phyloP scores from a whole-genome alignment of 2,888 invertebrate genomes.

The Nemotelus nigrinus region DNA sequence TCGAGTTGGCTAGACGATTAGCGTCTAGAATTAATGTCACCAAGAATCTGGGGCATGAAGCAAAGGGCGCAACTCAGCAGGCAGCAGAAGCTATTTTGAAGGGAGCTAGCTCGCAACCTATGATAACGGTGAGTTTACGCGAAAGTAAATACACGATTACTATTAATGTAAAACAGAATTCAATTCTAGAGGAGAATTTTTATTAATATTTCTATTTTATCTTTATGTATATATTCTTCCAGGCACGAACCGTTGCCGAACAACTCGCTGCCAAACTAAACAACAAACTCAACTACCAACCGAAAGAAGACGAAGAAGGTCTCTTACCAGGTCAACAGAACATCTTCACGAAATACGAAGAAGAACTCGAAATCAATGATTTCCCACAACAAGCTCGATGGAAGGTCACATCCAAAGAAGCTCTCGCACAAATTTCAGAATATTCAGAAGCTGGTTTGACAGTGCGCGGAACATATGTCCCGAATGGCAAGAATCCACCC shows the following conservation, averaged over 20 bases:
- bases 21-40: constrained; percentile 91
- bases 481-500: constrained; percentile 86
- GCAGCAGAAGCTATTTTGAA: constrained; percentile 93
- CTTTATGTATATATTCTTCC: constrained; percentile 46
- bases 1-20: constrained; percentile 86
- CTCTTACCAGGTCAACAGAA: constrained; percentile 76
- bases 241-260: constrained; percentile 95
- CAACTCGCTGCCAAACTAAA: constrained; percentile 97
- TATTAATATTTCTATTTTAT: constrained; percentile 2
- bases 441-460: constrained; percentile 99
- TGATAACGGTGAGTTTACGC: constrained; percentile 74
- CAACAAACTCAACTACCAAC: constrained; percentile 96
- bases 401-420: constrained; percentile 98
- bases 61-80: constrained; percentile 89
- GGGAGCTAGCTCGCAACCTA: constrained; percentile 79
- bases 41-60: constrained; percentile 86
- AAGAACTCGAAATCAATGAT: constrained; percentile 99
- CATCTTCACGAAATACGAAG: constrained; percentile 92
- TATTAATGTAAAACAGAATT: constrained; percentile 1
- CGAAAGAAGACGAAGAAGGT: constrained; percentile 81
- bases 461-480: constrained; percentile 96
- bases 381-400: constrained; percentile 99
- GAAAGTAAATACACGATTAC: neutral
- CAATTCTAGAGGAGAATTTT: neutral
- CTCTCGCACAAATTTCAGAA: constrained; percentile 96